These are phyloP conservation scores for Rostratula benghalensis DNA, from an alignment of 2,113 vertebrate species.

Conservation along the genomic window DNA sequence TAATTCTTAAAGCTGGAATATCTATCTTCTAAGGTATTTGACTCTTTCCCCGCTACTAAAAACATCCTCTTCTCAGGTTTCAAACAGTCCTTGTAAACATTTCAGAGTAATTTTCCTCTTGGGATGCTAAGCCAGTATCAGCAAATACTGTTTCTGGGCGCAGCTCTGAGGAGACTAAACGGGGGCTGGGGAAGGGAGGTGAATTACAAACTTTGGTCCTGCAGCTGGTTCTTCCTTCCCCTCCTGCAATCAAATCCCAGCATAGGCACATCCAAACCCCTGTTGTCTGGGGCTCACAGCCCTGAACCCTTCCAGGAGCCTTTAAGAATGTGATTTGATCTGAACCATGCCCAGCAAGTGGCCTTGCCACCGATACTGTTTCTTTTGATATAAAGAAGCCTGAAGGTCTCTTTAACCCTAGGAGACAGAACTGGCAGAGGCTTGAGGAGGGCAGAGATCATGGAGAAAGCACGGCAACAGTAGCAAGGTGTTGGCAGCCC, in stretches of 20 bases:
- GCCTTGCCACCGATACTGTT: not conserved
- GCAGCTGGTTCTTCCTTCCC: not conserved
- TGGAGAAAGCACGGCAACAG: not conserved
- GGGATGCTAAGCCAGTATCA: not conserved
- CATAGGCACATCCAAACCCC: accelerated
- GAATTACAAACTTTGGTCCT: not conserved
- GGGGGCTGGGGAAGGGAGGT: not conserved
- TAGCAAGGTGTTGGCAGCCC: not conserved
- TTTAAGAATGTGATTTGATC: not conserved
- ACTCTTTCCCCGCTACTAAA: not conserved
- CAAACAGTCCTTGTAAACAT: not conserved
- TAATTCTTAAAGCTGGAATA: slow-evolving; percentile 31
- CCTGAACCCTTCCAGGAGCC: not conserved
- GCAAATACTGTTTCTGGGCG: not conserved
- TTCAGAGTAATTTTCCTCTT: not conserved
- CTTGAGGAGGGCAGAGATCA: not conserved
- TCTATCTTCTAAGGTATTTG: slow-evolving; percentile 18
- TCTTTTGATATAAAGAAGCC: not conserved
- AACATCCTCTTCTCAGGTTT: not conserved
- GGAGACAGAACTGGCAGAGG: not conserved
- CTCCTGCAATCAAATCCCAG: not conserved
- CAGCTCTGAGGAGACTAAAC: not conserved
- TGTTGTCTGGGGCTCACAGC: not conserved
- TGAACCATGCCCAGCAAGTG: not conserved
- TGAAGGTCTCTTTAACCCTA: not conserved